phyloP scores from a whole-genome alignment of 1,140 invertebrate genomes.

The Centruroides sculpturatus region DNA sequence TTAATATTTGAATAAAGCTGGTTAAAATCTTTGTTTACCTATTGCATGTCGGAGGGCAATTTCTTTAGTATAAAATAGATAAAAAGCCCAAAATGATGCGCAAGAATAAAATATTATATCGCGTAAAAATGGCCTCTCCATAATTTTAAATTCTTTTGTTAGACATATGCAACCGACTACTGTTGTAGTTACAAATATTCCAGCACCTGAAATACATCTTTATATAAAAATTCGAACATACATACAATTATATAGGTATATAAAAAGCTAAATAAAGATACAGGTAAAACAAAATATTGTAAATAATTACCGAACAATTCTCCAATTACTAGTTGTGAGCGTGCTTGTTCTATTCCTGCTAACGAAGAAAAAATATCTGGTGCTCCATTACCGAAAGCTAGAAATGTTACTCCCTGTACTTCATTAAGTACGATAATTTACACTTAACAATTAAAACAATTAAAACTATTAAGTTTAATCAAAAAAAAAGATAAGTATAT shows the following conservation, averaged over 20 bases:
- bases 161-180: constrained; percentile 46
- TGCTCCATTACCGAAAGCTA: constrained; percentile 67
- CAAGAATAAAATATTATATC: constrained; percentile 48
- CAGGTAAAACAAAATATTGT: background rate
- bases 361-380: constrained; percentile 54
- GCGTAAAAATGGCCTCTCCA: constrained; percentile 43
- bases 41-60: constrained; percentile 33
- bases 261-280: background rate
- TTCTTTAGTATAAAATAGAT: constrained; percentile 30
- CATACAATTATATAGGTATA: background rate
- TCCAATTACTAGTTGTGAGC: constrained; percentile 41
- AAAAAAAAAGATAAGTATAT: constrained; percentile 40
- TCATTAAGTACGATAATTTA: too few relatives aligned
- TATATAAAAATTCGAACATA: background rate
- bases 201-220: constrained; percentile 22
- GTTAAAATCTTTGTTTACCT: constrained; percentile 29
- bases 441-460: constrained; percentile 53
- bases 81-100: constrained; percentile 36
- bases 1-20: too few relatives aligned
- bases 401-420: constrained; percentile 43
- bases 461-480: constrained; percentile 61
- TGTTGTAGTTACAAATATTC: constrained; percentile 50
- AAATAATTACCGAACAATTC: constrained; percentile 38
- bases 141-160: constrained; percentile 40
- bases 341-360: constrained; percentile 31